A percentile compares a stretch with the other conserved stretches of the same genome.
Conservation (phyloP, 2,888 invertebrate species). For the Drosophila pseudotakahashii region DNA sequence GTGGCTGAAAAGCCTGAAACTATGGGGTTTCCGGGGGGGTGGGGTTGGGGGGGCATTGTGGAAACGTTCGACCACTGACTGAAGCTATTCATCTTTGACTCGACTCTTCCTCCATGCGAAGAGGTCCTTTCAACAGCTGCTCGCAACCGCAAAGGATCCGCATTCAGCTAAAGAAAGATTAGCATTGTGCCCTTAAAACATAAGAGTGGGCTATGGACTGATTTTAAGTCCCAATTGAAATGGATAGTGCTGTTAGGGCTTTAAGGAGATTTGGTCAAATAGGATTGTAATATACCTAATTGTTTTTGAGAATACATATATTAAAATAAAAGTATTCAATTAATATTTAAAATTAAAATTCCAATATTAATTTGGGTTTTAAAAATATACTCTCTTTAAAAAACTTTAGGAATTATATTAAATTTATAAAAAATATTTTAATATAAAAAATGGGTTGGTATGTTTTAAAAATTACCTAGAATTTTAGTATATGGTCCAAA, state of each 20-base stretch:
- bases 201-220: background rate
- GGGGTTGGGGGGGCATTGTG: background rate
- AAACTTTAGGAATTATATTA: too few species aligned
- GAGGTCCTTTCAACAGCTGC: slow-evolving; percentile 29
- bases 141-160: slow-evolving; percentile 30
- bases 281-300: too few species aligned
- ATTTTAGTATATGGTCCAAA: background rate
- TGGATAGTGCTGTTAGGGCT: background rate
- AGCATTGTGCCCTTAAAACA: slow-evolving; percentile 6
- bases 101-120: slow-evolving; percentile 15
- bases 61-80: slow-evolving; percentile 17
- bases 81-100: slow-evolving; percentile 70
- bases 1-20: background rate
- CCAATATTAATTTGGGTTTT: background rate
- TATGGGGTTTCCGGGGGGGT: background rate
- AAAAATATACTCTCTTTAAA: too few species aligned
- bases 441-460: too few species aligned
- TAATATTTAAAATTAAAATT: too few species aligned
- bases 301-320: too few species aligned
- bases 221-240: background rate
- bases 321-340: too few species aligned
- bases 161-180: slow-evolving; percentile 40
- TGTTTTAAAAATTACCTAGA: background rate
- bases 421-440: too few species aligned
- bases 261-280: background rate